Base-by-base conservation (phyloP, 2,113 vertebrate species). In the Triplophysa tibetana region DNA sequence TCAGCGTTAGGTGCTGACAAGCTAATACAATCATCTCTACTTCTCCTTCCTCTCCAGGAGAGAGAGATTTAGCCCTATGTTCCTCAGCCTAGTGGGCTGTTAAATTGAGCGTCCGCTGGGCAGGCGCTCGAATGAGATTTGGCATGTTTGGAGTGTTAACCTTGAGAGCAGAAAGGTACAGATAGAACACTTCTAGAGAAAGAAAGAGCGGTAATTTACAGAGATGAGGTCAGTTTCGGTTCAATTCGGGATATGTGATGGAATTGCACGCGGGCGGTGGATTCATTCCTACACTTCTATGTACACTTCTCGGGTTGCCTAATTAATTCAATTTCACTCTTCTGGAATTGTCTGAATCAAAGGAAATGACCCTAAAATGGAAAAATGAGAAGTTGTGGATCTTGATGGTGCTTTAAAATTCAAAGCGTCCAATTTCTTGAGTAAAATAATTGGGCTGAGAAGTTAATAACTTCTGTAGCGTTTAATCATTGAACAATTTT, bases 21-120 rank as follows among this genome's bases (percentile, higher is more conserved):
- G 77, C 72, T 64, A 82, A 83, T 66, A 79, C 64, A 70, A 83
- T 77, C 50, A 38, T 60, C 54, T 29, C 62, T 67, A 48, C 80
- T 77, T 82, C 86, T 87, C 81, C 87, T 77, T 77, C 87, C 83
- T 68, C 74, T 77, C 78, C 38, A 60, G 26, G 68, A 76, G 78
- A 81, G 38, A 66, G 48, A 89, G 90, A 90, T 89, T 91, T 90
- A 89, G 82, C 88, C 86, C 84, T 87, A 85, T 85, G 87, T 89
- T 90, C 90, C 90, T 90, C 91, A 91, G 92, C 87, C 90, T 91
- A 92, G 87, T 90, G 90, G 91, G 86, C 90, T 92, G 93, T 92
- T 92, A 92, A 93, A 94, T 92, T 93, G 90, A 93, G 88, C 86
- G 87, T 89, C 89, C 78, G 86, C 84, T 84, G 90, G 89, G 90